Conservation (phyloP, 2,888 invertebrate species). For the Conchocele bisecta region DNA sequence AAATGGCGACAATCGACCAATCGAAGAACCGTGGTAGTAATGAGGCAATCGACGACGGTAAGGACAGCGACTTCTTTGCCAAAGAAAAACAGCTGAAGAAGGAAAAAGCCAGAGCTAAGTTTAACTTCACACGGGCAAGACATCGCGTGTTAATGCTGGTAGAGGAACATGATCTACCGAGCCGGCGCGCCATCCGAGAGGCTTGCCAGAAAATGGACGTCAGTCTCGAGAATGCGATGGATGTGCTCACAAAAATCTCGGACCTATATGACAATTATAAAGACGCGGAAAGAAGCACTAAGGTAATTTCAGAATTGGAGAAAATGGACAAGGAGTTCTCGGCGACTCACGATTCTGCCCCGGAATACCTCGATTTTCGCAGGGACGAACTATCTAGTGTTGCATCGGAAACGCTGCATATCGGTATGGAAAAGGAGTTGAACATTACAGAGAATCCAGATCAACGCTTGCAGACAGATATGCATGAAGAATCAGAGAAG, state of each 20-base stretch:
- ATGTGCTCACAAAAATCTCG: background rate
- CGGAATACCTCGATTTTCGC: background rate
- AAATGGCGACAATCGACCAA: too few relatives aligned
- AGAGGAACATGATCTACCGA: background rate
- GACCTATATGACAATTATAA: too few relatives aligned
- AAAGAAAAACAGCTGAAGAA: too few relatives aligned
- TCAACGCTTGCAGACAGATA: too few relatives aligned
- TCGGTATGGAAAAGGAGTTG: background rate
- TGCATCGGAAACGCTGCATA: background rate
- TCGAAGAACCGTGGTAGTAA: too few relatives aligned
- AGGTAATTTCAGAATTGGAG: background rate
- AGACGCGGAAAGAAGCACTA: too few relatives aligned
- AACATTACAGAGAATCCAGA: background rate
- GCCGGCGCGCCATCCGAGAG: background rate
- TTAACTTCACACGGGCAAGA: too few relatives aligned
- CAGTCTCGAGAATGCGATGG: background rate
- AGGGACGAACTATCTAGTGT: conserved; percentile 1
- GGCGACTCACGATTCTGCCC: background rate
- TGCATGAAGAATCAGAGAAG: too few relatives aligned
- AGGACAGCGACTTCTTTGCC: too few relatives aligned
- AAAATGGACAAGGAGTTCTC: background rate
- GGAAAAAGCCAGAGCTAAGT: too few relatives aligned
- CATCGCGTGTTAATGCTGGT: background rate
- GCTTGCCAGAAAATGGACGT: background rate
- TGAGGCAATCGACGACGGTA: too few relatives aligned